Percentiles rank a stretch among this genome's conserved stretches.
phyloP scores from a whole-genome alignment of 2,888 invertebrate species.

The Dorcus parallelipipedus region DNA sequence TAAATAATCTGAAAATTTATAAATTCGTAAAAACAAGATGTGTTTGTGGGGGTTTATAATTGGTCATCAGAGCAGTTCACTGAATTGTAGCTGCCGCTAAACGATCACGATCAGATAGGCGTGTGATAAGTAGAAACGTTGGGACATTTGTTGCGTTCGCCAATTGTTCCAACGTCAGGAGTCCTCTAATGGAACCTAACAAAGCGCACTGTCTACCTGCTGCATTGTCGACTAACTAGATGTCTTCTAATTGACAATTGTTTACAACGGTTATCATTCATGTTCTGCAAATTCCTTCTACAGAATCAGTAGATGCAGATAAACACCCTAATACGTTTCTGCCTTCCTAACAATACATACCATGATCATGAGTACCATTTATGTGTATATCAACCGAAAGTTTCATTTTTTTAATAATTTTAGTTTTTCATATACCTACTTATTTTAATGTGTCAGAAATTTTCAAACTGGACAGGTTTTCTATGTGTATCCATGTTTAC shows the following conservation, averaged over 20 bases:
- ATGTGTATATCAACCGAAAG: too few species aligned
- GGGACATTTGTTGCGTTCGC: conserved; percentile 45
- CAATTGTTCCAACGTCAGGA: conserved; percentile 43
- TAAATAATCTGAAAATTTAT: too few species aligned
- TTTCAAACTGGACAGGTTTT: too few species aligned
- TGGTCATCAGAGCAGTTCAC: conserved; percentile 24
- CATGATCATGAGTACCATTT: too few species aligned
- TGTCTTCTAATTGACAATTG: conserved; percentile 50
- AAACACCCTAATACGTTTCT: conserved; percentile 20
- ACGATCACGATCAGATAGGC: conserved; percentile 34
- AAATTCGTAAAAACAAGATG: too few species aligned
- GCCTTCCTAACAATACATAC: neutral
- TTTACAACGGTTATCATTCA: conserved; percentile 50
- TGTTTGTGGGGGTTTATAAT: conserved; percentile 20
- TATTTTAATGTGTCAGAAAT: too few species aligned
- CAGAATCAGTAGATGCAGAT: conserved; percentile 32
- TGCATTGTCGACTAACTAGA: conserved; percentile 48
- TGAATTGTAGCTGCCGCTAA: conserved; percentile 26
- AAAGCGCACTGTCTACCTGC: conserved; percentile 44
- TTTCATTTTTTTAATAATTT: too few species aligned
- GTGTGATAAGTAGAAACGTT: conserved; percentile 44
- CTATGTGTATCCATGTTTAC: too few species aligned
- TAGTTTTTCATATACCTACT: too few species aligned
- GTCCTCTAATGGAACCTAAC: conserved; percentile 43
- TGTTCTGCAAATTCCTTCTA: conserved; percentile 49